A percentile compares a stretch with the other conserved stretches of the same genome.
Evolutionary conservation across 2,113 vertebrate genomes (phyloP).

Genomic region (Andinoacara biseriatus): DNA sequence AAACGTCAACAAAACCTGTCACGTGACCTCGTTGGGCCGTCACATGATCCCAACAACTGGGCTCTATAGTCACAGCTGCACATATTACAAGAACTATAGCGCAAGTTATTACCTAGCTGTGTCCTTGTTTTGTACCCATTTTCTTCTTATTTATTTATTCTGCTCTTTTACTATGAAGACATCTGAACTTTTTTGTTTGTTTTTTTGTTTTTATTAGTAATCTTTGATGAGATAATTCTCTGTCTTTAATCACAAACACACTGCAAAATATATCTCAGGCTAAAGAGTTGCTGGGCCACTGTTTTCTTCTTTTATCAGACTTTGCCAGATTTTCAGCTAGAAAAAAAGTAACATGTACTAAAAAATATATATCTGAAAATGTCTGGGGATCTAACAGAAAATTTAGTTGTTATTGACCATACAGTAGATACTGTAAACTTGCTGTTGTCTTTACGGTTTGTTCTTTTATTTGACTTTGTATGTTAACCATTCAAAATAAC

Average conservation of each 20-base stretch:
- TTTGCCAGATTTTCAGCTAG: no score
- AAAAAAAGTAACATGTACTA: no score
- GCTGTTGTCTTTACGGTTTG: not conserved
- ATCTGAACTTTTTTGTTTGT: not conserved
- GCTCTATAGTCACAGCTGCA: not conserved
- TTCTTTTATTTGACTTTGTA: not conserved
- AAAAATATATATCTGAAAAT: no score
- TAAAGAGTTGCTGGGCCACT: not conserved
- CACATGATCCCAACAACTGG: constrained; percentile 66
- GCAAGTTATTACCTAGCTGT: not conserved
- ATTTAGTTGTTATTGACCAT: no score
- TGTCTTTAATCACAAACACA: not conserved
- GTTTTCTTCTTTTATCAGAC: not conserved
- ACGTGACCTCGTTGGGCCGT: constrained; percentile 64
- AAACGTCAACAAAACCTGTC: constrained; percentile 75
- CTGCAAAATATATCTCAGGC: not conserved
- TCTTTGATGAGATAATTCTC: not conserved
- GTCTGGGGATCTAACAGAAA: no score
- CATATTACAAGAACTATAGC: not conserved
- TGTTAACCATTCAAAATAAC: not conserved
- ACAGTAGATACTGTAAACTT: no score
- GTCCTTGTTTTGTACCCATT: not conserved
- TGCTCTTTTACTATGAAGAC: not conserved
- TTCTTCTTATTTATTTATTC: not conserved
- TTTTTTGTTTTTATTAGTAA: not conserved